Conservation (phyloP, 1,140 invertebrate species). For the Venustaconcha ellipsiformis region DNA sequence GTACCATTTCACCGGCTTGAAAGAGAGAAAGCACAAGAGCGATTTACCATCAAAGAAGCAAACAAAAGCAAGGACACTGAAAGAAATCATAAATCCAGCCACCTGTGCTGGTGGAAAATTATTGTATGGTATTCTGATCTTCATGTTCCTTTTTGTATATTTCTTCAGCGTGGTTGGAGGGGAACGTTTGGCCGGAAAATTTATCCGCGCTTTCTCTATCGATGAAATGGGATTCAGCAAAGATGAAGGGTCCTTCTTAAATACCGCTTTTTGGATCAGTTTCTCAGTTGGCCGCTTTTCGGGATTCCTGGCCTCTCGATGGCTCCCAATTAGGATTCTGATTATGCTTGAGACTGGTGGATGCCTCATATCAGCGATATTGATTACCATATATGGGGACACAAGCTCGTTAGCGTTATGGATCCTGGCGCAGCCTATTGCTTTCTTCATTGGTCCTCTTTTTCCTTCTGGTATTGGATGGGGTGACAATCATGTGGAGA, state of each 20-base stretch:
- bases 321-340: conserved; percentile 41
- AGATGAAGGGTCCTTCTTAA: conserved; percentile 39
- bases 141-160: conserved; percentile 42
- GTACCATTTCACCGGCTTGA: conserved; percentile 25
- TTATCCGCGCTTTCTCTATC: conserved; percentile 46
- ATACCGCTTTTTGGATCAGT: conserved; percentile 49
- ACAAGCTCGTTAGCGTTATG: conserved; percentile 32
- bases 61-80: conserved; percentile 6
- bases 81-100: conserved; percentile 38
- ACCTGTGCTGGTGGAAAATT: conserved; percentile 40
- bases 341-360: conserved; percentile 40
- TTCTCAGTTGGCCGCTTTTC: conserved; percentile 44
- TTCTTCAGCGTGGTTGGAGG: conserved; percentile 44
- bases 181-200: conserved; percentile 47
- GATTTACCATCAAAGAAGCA: neutral
- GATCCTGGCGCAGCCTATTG: conserved; percentile 33
- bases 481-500: conserved; percentile 40
- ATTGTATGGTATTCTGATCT: conserved; percentile 39
- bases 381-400: conserved; percentile 38
- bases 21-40: neutral
- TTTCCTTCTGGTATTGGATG: conserved; percentile 47
- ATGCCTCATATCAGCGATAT: conserved; percentile 26
- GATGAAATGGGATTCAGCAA: conserved; percentile 37
- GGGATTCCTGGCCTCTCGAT: conserved; percentile 39
- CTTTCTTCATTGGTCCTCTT: conserved; percentile 39